These are phyloP conservation scores for Stigmatopora nigra DNA, from an alignment of 2,113 vertebrate genomes.

Conservation along the genomic window DNA sequence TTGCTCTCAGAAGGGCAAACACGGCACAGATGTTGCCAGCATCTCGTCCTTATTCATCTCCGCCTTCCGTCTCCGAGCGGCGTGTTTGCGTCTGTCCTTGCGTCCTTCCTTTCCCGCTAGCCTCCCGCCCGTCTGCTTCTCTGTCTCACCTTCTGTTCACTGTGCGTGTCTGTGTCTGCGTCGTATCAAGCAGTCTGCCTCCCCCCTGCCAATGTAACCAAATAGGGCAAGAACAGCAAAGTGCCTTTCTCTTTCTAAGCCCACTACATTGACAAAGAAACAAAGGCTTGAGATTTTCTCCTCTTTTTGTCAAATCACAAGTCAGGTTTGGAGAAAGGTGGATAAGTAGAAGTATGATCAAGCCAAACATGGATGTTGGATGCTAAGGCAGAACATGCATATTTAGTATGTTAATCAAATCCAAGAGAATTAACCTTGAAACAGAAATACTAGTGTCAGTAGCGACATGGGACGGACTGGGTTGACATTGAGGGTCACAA, in stretches of 20 bases:
- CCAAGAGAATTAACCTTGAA: too few species aligned
- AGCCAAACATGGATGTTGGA: neutral
- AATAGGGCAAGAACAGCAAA: conserved; percentile 11
- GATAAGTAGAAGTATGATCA: neutral
- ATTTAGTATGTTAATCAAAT: too few species aligned
- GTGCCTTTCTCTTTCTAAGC: conserved; percentile 3
- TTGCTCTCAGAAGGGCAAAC: conserved; percentile 34
- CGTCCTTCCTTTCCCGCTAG: neutral
- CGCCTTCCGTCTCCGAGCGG: conserved; percentile 9
- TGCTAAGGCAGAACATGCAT: neutral
- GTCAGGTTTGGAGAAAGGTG: neutral
- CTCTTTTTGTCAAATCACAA: neutral
- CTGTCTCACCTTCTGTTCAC: conserved; percentile 14
- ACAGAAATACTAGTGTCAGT: too few species aligned
- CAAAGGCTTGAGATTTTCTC: neutral
- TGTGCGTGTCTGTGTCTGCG: conserved; percentile 15
- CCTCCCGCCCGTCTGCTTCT: conserved; percentile 19
- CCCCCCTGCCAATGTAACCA: conserved; percentile 10
- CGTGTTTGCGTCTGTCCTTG: conserved; percentile 17
- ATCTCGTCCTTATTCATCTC: conserved; percentile 30
- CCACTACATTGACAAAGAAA: conserved; percentile 2
- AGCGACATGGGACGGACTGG: too few species aligned
- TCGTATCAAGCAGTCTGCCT: conserved; percentile 24
- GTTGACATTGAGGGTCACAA: too few species aligned
- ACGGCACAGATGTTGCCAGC: conserved; percentile 39